A percentile compares a stretch with the other conserved stretches of the same genome.
phyloP scores from a whole-genome alignment of 2,888 invertebrate genomes.

The Morinoia aosen region DNA sequence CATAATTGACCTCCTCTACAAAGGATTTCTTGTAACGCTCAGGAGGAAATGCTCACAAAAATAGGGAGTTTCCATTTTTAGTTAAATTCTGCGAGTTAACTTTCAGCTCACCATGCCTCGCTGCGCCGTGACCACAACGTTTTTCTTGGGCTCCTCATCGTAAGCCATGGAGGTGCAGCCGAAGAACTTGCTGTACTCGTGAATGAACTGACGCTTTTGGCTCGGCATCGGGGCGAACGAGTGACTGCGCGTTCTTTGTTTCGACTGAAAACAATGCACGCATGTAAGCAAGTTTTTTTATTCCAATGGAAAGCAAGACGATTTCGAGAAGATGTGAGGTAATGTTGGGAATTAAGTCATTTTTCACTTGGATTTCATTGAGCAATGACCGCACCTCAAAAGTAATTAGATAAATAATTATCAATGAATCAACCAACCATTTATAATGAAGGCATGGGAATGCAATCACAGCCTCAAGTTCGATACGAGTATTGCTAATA shows the following conservation, averaged over 20 bases:
- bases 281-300: neutral
- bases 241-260: constrained; percentile 85
- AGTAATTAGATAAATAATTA: too few species aligned
- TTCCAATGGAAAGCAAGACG: neutral
- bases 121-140: constrained; percentile 92
- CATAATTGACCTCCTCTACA: too few species aligned
- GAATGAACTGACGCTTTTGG: constrained; percentile 91
- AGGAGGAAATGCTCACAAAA: too few species aligned
- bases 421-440: too few species aligned
- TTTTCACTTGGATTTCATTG: too few species aligned
- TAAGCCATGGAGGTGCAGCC: constrained; percentile 87
- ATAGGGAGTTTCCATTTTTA: too few species aligned
- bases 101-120: constrained; percentile 72
- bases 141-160: constrained; percentile 94
- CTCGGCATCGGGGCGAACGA: constrained; percentile 95
- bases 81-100: too few species aligned
- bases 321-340: neutral
- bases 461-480: too few species aligned
- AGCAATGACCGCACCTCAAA: too few species aligned
- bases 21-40: too few species aligned
- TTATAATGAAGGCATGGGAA: too few species aligned
- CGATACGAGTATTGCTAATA: too few species aligned
- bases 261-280: constrained; percentile 70
- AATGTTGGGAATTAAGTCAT: neutral
- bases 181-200: constrained; percentile 95